Evolutionary conservation across 2,113 vertebrate genomes (phyloP).

Genomic region (Regulus satrapa): DNA sequence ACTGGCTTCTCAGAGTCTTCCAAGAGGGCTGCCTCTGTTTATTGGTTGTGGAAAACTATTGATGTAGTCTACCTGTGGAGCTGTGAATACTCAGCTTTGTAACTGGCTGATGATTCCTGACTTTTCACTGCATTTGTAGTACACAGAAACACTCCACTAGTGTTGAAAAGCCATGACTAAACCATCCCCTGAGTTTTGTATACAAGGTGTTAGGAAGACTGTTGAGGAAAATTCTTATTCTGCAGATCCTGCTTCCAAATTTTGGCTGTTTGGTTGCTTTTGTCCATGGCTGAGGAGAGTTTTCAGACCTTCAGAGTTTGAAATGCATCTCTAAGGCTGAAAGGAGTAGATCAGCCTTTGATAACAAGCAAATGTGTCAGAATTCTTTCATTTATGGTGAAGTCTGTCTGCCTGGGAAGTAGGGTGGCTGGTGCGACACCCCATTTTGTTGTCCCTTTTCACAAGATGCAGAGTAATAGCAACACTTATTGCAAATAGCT

Average conservation of each 20-base stretch:
- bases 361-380: background rate
- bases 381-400: background rate
- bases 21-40: background rate
- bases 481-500: background rate
- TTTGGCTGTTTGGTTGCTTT: background rate
- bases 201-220: background rate
- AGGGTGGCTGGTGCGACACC: background rate
- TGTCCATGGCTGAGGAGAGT: fast-evolving
- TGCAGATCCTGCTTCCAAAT: background rate
- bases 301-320: background rate
- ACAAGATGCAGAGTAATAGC: background rate
- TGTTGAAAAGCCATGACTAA: background rate
- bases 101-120: background rate
- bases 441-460: background rate
- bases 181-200: background rate
- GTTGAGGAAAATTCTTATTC: background rate
- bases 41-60: fast-evolving
- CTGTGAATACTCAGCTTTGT: background rate
- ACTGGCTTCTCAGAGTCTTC: background rate
- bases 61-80: background rate
- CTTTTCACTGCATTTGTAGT: background rate
- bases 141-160: background rate
- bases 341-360: background rate
- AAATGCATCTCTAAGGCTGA: background rate
- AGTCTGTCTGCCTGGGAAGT: background rate